These are phyloP conservation scores for Nannoperca obscura DNA, from an alignment of 2,797 vertebrate genomes.

Conservation along the genomic window DNA sequence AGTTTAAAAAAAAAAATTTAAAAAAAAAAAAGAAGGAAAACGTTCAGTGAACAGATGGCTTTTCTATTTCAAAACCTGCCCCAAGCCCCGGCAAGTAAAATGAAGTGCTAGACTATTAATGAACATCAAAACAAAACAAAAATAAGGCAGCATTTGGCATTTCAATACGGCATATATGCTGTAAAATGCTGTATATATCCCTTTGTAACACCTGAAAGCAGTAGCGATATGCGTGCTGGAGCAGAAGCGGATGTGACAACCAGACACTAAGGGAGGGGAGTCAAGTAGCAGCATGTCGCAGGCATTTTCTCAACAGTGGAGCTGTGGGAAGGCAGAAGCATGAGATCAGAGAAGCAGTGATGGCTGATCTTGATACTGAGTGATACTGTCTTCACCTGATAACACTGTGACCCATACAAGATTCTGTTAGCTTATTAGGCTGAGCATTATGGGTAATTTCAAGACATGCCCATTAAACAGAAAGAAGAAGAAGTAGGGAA, in stretches of 20 bases:
- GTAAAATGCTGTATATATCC: slow-evolving; percentile 72
- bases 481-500: not conserved
- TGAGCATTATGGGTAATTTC: slow-evolving; percentile 62
- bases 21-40: not conserved
- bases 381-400: slow-evolving; percentile 68
- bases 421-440: slow-evolving; percentile 73
- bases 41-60: slow-evolving; percentile 64
- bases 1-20: not conserved
- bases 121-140: slow-evolving; percentile 62
- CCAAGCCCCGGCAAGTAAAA: slow-evolving; percentile 28
- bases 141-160: slow-evolving; percentile 89
- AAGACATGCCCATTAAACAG: slow-evolving; percentile 54
- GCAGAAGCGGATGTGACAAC: slow-evolving; percentile 69
- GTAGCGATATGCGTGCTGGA: slow-evolving; percentile 70
- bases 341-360: slow-evolving; percentile 61
- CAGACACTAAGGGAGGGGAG: slow-evolving; percentile 30
- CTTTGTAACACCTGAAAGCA: slow-evolving; percentile 83
- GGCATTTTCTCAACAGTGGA: slow-evolving; percentile 58
- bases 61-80: slow-evolving; percentile 53
- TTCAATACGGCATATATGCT: slow-evolving; percentile 80
- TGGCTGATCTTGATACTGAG: slow-evolving; percentile 64
- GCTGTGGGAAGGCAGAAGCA: slow-evolving; percentile 68
- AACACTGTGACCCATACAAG: slow-evolving; percentile 55
- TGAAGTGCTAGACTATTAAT: slow-evolving; percentile 61
- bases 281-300: slow-evolving; percentile 67